Percentiles rank a stretch among this genome's conserved stretches.
Evolutionary conservation across 2,113 vertebrate species (phyloP).

Genomic region (Oryzias celebensis): DNA sequence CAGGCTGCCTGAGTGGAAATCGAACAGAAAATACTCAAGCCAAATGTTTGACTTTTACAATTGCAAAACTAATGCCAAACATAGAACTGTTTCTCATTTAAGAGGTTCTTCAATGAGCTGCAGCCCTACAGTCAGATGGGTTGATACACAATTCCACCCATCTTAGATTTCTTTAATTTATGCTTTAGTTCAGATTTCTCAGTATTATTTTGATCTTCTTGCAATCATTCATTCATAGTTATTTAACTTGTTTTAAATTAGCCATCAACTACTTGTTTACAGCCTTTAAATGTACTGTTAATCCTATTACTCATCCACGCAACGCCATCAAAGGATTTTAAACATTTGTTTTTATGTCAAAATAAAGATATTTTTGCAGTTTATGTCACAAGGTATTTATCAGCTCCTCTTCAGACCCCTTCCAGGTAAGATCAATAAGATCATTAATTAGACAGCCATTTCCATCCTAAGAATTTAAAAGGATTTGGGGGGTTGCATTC

Average conservation of each 20-base stretch:
- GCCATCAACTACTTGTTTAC: no score
- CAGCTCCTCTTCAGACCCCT: no score
- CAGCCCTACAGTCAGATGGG: conserved; percentile 83
- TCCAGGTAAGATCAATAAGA: neutral
- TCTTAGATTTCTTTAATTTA: conserved; percentile 61
- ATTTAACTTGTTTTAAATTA: no score
- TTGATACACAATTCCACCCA: conserved; percentile 80
- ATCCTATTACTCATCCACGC: no score
- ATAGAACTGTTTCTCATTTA: conserved; percentile 74
- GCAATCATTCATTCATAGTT: no score
- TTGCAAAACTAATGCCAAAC: conserved; percentile 67
- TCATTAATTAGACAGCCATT: neutral
- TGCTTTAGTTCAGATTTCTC: neutral
- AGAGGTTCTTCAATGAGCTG: conserved; percentile 82
- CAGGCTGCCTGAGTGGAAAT: conserved; percentile 66
- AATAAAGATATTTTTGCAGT: no score
- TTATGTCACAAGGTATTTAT: no score
- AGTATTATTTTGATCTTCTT: no score
- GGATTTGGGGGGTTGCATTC: conserved; percentile 10
- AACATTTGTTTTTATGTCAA: no score
- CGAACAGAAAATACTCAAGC: conserved; percentile 78
- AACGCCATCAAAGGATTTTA: no score
- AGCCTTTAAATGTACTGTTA: no score
- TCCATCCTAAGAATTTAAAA: conserved; percentile 3
- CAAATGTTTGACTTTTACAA: conserved; percentile 75